Evolutionary conservation across 30 jellyfish, hydroid and myxozoan genomes (phyloP).

Genomic region (Calvadosia cruxmelitensis): DNA sequence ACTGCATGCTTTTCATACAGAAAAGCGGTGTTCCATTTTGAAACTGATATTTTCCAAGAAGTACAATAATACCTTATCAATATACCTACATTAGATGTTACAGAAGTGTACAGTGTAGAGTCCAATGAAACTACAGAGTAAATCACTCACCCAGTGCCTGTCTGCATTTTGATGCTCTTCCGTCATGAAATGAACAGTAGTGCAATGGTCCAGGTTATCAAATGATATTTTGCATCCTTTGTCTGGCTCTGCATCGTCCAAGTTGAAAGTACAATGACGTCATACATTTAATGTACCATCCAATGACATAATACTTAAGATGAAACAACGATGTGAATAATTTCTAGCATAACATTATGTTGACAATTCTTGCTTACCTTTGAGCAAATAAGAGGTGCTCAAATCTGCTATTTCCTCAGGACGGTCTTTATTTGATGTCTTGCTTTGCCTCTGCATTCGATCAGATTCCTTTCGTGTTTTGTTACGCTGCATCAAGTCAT

Average conservation of each 20-base stretch:
- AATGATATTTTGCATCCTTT: background rate
- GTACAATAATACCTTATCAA: background rate
- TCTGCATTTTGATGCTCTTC: constrained; percentile 20
- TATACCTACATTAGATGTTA: too few relatives aligned
- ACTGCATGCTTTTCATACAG: background rate
- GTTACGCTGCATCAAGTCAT: background rate
- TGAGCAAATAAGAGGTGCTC: background rate
- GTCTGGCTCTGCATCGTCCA: background rate
- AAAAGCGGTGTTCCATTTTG: background rate
- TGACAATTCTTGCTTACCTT: too few relatives aligned
- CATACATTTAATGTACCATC: background rate
- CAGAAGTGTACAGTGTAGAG: too few relatives aligned
- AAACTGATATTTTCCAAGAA: background rate
- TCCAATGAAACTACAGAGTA: too few relatives aligned
- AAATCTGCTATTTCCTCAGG: background rate
- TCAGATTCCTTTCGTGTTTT: background rate
- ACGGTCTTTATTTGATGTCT: background rate
- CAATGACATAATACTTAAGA: background rate
- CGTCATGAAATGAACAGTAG: constrained; percentile 14
- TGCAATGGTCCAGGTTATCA: constrained; percentile 10
- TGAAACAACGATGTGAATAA: too few relatives aligned
- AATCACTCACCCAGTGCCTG: constrained; percentile 25
- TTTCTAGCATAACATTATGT: too few relatives aligned
- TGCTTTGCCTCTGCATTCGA: background rate
- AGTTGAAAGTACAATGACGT: background rate